Evolutionary conservation across 2,797 vertebrate genomes (phyloP), one percentile per base, ranked within the genome.

Genomic region (Cuculus canorus): DNA sequence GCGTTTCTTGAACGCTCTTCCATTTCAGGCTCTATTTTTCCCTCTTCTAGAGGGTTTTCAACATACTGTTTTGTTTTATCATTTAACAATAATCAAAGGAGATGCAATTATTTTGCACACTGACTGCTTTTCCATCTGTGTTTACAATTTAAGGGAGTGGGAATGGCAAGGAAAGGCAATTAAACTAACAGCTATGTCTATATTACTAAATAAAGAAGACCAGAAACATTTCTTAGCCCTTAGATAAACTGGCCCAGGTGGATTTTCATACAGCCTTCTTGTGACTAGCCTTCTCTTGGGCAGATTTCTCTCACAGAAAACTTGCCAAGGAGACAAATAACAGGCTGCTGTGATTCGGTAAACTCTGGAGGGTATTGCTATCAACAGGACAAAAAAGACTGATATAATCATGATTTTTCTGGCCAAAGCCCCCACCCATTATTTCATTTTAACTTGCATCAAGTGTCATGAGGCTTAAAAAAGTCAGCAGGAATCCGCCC

Each of bases 71-170:
- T 97, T 95, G 64, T 33, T 96, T 95, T 95, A 94, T 95, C 63
- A 72, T 88, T 60, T 92, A 96, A 54, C 78, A 93, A 78, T 80
- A 94, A 60, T 77, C 63, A 97, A 97, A 97, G 91, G 39, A 96
- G 56, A 88, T 84, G 82, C 50, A 97, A 97, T 97, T 96, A 96
- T 92, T 96, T 97, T 96, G 69, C 88, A 80, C 64, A 91, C 73
- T 97, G 90, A 89, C 90, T 97, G 85, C 57, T 96, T 97, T 97
- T 97, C 96, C 94, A 96, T 96, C 95, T 98, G 95, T 95, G 50
- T 95, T 97, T 76, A 39, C 64, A 83, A 78, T 92, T 93, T 92
- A 61, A 91, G 85, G 19, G 68, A 41, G 10, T 53, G 90, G 48
- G 39, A 95, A 83, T n/a, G 68, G 47, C 35, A 95, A 89, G 61